These are phyloP conservation scores for Cryptocephalus moraei DNA, from an alignment of 2,888 invertebrate species.

Conservation along the genomic window DNA sequence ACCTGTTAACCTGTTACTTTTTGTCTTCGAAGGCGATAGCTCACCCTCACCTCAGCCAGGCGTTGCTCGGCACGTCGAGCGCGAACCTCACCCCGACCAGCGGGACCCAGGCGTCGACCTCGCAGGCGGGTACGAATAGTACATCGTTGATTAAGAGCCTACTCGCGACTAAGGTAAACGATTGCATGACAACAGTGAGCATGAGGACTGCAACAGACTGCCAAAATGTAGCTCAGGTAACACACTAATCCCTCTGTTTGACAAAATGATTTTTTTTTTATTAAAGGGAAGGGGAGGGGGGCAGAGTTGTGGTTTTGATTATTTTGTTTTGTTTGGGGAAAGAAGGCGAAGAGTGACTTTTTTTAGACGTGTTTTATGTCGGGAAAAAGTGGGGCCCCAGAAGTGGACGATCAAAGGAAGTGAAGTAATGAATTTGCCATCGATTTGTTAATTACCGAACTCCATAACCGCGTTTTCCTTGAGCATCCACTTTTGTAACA, in stretches of 20 bases:
- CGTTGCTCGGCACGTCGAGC: conserved; percentile 38
- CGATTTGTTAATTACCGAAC: too few species aligned
- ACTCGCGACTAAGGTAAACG: conserved; percentile 85
- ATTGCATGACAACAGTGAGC: conserved; percentile 39
- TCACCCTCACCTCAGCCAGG: conserved; percentile 53
- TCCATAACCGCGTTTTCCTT: too few species aligned
- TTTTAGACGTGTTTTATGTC: too few species aligned
- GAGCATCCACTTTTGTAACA: too few species aligned
- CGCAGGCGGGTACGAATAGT: conserved; percentile 43
- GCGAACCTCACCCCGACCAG: conserved; percentile 22
- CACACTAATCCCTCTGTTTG: conserved; percentile 26
- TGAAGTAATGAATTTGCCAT: too few species aligned
- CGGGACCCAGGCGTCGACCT: conserved; percentile 9
- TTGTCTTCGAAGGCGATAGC: conserved; percentile 42
- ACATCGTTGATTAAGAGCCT: conserved; percentile 88
- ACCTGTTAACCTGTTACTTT: neutral
- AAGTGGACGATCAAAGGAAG: too few species aligned
- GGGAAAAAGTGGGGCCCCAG: too few species aligned
- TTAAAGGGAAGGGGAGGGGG: too few species aligned
- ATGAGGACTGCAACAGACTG: conserved; percentile 41
- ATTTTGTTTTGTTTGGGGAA: too few species aligned
- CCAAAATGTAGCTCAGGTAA: conserved; percentile 44
- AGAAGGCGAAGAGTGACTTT: too few species aligned
- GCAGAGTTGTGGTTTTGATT: too few species aligned
- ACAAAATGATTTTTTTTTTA: too few species aligned